Conservation (phyloP, 2,797 vertebrate species). For the Micrastur ruficollis region DNA sequence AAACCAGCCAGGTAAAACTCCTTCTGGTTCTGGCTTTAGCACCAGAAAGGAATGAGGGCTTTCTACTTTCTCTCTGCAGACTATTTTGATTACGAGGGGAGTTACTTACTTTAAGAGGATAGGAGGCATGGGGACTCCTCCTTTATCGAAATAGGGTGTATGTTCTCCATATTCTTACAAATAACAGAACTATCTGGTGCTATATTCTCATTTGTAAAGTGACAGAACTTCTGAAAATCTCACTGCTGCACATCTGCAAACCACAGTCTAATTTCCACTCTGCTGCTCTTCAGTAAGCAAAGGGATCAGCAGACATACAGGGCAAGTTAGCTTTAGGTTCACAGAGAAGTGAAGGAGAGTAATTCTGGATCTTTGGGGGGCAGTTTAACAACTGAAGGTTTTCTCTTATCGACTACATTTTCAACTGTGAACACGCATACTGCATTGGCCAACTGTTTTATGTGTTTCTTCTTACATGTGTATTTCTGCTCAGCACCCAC, state of each 20-base stretch:
- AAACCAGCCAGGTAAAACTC: background rate
- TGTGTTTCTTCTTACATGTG: fast-evolving
- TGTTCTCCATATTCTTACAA: background rate
- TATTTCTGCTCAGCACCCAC: background rate
- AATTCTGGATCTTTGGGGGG: background rate
- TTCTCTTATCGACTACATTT: background rate
- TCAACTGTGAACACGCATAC: background rate
- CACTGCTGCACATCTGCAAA: background rate
- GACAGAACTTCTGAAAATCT: background rate
- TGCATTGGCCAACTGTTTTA: background rate
- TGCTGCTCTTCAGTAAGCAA: background rate
- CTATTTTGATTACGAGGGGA: background rate
- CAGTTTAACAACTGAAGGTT: background rate
- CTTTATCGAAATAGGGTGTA: fast-evolving
- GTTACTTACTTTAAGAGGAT: background rate
- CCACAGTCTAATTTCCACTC: background rate
- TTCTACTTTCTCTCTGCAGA: background rate
- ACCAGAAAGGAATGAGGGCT: background rate
- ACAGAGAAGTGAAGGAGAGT: background rate
- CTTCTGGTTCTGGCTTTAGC: background rate
- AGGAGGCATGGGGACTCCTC: background rate
- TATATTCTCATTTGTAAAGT: background rate
- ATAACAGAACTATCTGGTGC: background rate
- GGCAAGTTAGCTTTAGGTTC: background rate
- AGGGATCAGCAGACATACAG: background rate